Evolutionary conservation across 2,113 vertebrate species (phyloP).

Genomic region (Columba livia): DNA sequence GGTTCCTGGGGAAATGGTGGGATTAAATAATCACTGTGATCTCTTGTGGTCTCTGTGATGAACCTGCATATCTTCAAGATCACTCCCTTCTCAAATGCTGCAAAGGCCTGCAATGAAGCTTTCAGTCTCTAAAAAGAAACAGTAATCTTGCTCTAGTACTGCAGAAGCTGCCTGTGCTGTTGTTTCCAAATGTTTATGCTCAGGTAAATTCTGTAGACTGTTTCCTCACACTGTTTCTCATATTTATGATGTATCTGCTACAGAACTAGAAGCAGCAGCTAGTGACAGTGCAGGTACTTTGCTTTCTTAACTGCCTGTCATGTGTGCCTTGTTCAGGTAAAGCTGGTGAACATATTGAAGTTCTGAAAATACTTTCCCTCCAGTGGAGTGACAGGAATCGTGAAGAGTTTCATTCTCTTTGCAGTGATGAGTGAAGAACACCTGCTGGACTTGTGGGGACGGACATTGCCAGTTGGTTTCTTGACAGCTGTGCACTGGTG

Average conservation of each 20-base stretch:
- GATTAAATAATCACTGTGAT: not conserved
- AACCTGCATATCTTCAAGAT: not conserved
- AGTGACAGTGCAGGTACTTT: not conserved
- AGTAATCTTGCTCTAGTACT: not conserved
- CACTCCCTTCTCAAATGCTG: not conserved
- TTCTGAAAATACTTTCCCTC: not conserved
- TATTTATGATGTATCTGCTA: not conserved
- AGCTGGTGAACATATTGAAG: not conserved
- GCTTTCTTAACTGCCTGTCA: not conserved
- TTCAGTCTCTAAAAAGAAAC: not conserved
- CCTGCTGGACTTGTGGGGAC: not conserved
- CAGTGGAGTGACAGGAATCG: no score
- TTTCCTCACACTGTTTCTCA: not conserved
- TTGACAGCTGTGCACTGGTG: not conserved
- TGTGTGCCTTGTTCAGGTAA: not conserved
- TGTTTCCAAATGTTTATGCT: not conserved
- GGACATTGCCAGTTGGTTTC: not conserved
- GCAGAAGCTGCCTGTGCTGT: not conserved
- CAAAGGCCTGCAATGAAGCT: not conserved
- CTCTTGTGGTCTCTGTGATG: not conserved
- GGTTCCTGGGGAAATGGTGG: not conserved
- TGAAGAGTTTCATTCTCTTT: not conserved
- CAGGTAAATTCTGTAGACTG: not conserved
- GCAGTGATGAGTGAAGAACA: not conserved
- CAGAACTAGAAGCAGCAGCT: not conserved